Percentiles rank a stretch among this genome's conserved stretches.
Evolutionary conservation across 2,888 invertebrate species (phyloP).

Genomic region (Phania funesta): DNA sequence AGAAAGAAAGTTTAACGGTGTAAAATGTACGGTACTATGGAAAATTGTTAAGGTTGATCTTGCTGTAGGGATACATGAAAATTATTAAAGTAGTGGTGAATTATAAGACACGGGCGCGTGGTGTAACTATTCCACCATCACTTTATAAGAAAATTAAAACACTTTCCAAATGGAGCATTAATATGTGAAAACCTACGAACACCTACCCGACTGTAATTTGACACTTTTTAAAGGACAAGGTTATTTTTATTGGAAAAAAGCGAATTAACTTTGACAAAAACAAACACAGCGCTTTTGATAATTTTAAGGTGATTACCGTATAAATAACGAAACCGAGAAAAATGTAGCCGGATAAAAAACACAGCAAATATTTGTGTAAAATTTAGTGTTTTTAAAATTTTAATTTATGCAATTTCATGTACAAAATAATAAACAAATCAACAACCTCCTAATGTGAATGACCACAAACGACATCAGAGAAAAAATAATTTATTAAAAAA

Average conservation of each 20-base stretch:
- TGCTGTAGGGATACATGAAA: conserved; percentile 13
- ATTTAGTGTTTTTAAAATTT: not conserved
- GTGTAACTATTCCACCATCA: not conserved
- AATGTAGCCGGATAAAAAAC: too few species aligned
- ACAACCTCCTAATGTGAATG: not conserved
- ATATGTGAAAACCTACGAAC: conserved; percentile 15
- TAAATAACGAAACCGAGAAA: not conserved
- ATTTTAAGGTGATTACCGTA: too few species aligned
- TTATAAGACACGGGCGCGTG: conserved; percentile 19
- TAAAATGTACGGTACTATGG: not conserved
- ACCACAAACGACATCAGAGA: not conserved
- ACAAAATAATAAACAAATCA: too few species aligned
- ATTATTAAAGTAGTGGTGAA: conserved; percentile 28
- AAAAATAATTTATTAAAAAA: conserved; percentile 5
- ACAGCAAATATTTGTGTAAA: not conserved
- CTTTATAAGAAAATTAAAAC: conserved; percentile 12
- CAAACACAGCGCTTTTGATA: not conserved
- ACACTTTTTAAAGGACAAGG: conserved; percentile 43
- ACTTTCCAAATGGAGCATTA: not conserved
- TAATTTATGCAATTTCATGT: not conserved
- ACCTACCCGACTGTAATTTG: conserved; percentile 13
- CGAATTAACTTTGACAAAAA: conserved; percentile 9
- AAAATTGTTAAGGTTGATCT: not conserved
- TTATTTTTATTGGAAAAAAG: conserved; percentile 3
- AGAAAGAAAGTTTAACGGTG: conserved; percentile 32